Conservation (phyloP, 2,797 vertebrate species). For the Parotocinclus haroldoi region DNA sequence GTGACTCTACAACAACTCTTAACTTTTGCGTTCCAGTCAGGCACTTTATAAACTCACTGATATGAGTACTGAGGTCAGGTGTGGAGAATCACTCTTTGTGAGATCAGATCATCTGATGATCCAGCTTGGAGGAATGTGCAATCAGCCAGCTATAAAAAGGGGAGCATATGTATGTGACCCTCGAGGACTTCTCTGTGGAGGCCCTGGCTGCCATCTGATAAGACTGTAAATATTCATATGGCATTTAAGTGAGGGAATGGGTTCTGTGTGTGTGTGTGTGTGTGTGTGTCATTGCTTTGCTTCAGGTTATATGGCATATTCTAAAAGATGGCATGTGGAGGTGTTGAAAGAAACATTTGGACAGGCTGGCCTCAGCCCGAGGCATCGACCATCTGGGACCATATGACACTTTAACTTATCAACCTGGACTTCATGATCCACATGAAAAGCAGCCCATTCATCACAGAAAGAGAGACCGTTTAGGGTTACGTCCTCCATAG, state of each 20-base stretch:
- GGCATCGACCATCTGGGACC: constrained; percentile 60
- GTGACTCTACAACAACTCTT: no score
- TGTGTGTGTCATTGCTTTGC: constrained; percentile 11
- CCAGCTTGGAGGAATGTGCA: constrained; percentile 16
- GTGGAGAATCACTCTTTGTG: background rate
- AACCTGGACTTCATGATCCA: constrained; percentile 34
- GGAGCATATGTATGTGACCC: constrained; percentile 30
- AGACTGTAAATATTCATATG: constrained; percentile 60
- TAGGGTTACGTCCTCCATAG: background rate
- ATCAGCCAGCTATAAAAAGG: constrained; percentile 20
- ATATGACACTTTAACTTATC: constrained; percentile 42
- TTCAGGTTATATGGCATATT: constrained; percentile 46
- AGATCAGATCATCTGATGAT: constrained; percentile 16
- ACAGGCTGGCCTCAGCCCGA: constrained; percentile 43
- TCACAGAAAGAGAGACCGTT: no score
- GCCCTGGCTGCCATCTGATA: constrained; percentile 42
- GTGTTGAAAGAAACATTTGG: constrained; percentile 40
- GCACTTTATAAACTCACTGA: no score
- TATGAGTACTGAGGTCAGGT: constrained; percentile 4
- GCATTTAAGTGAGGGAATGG: constrained; percentile 48
- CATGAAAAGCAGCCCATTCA: background rate
- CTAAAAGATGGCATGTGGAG: constrained; percentile 38
- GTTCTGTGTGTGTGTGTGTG: constrained; percentile 27
- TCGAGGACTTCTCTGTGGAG: constrained; percentile 16
- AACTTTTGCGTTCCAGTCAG: no score